These are phyloP conservation scores for rabbit (Oryctolagus cuniculus) DNA, from an alignment of 2,113 vertebrate genomes.

Conservation along the genomic window mOryCun1.1 NC_091450.1:50579501-50580000, in stretches of 20 bases:
- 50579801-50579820: not conserved
- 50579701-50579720: slow-evolving; percentile 46
- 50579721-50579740: slow-evolving; percentile 46
- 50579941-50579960: not conserved
- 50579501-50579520: slow-evolving; percentile 51
- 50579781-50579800: slow-evolving; percentile 61
- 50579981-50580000: too few relatives aligned
- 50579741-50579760: not conserved
- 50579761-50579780: slow-evolving; percentile 8
- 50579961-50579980: not conserved
- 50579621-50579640: not conserved
- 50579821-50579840: slow-evolving; percentile 68
- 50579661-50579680: not conserved
- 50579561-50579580: slow-evolving; percentile 61
- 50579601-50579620: slow-evolving; percentile 2
- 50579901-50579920: not conserved
- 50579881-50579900: not conserved
- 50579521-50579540: slow-evolving; percentile 65
- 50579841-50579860: slow-evolving; percentile 62
- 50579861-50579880: fast-evolving
- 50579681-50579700: not conserved
- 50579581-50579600: slow-evolving; percentile 65
- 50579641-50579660: not conserved
- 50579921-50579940: not conserved
- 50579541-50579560: slow-evolving; percentile 39